Percentiles rank a stretch among this genome's conserved stretches.
phyloP scores from a whole-genome alignment of 2,888 invertebrate species.

The Hypomecis punctinalis region DNA sequence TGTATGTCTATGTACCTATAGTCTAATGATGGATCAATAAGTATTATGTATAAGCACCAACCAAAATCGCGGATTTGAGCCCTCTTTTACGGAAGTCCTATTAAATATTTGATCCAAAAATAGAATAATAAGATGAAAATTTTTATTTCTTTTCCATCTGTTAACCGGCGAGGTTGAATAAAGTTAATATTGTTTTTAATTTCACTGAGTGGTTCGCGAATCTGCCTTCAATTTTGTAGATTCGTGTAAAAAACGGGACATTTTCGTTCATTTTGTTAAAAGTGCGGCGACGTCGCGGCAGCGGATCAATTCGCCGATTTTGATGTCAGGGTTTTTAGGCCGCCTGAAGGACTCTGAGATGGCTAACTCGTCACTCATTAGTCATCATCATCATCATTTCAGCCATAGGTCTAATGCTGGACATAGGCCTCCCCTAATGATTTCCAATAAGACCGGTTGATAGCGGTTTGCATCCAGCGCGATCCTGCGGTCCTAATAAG shows the following conservation, averaged over 20 bases:
- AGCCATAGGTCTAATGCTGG: too few species aligned
- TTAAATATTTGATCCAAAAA: constrained; percentile 8
- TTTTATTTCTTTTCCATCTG: constrained; percentile 26
- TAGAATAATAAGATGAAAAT: constrained; percentile 19
- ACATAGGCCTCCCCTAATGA: too few species aligned
- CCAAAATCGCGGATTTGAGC: constrained; percentile 1
- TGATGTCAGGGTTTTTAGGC: too few species aligned
- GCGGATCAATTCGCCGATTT: constrained; percentile 30
- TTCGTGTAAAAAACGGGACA: constrained; percentile 37
- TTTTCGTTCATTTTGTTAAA: constrained; percentile 40
- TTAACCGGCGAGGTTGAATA: constrained; percentile 30
- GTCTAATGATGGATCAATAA: too few species aligned
- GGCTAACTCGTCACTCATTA: too few species aligned
- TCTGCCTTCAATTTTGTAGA: constrained; percentile 40
- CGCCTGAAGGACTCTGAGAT: too few species aligned
- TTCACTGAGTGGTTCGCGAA: constrained; percentile 42
- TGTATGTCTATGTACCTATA: too few species aligned
- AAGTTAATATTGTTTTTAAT: constrained; percentile 46
- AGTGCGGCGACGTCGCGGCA: constrained; percentile 31
- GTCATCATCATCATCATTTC: too few species aligned
- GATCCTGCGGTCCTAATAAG: too few species aligned
- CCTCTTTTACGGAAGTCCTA: not conserved
- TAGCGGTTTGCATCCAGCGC: too few species aligned
- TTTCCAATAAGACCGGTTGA: too few species aligned
- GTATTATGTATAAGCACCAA: not conserved